Conservation (phyloP, 92 coral and sea anemone genomes). For the Isaurus tuberculatus region DNA sequence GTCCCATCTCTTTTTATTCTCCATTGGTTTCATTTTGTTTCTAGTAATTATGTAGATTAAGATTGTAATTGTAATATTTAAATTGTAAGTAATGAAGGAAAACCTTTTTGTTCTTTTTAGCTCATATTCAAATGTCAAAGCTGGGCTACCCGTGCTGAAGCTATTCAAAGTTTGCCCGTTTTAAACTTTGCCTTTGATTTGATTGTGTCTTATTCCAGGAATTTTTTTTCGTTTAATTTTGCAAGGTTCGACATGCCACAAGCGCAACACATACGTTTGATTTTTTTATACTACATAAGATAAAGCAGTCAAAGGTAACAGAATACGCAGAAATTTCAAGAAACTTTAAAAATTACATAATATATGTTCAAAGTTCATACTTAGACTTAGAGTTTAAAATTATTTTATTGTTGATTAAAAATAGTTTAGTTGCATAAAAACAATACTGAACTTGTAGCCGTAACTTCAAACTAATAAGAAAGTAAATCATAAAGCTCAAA, state of each 20-base stretch:
- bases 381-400: not conserved
- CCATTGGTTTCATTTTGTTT: too few species aligned
- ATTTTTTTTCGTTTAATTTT: not conserved
- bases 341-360: not conserved
- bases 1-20: too few species aligned
- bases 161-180: not conserved
- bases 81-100: too few species aligned
- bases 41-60: too few species aligned
- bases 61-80: too few species aligned
- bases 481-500: not conserved
- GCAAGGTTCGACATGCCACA: not conserved
- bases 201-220: not conserved
- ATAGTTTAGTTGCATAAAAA: not conserved
- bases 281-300: not conserved
- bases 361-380: not conserved
- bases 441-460: not conserved
- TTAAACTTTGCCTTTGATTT: not conserved
- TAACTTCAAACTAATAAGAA: not conserved
- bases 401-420: not conserved
- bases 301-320: not conserved
- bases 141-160: slow-evolving; percentile 1
- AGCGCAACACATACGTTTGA: too few species aligned
- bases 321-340: not conserved
- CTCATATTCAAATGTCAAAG: too few species aligned
- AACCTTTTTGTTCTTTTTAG: too few species aligned